phyloP scores from a whole-genome alignment of 2,113 vertebrate species.

The Sylvietta virens region DNA sequence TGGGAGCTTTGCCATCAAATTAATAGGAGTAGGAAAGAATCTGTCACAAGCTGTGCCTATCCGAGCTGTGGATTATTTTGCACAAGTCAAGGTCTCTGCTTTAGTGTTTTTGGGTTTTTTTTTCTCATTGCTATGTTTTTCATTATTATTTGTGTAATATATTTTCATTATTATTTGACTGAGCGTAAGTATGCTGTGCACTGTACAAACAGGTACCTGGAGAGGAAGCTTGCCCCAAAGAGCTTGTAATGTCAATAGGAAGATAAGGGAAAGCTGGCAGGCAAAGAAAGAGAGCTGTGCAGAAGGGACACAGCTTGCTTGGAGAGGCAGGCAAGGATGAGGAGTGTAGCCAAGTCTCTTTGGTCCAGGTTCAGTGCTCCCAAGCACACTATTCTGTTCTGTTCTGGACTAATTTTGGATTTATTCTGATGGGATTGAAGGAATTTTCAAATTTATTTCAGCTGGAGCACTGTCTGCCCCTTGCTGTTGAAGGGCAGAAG shows the following conservation, averaged over 20 bases:
- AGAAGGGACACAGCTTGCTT: neutral
- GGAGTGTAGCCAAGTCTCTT: neutral
- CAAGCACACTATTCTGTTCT: neutral
- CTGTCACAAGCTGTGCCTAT: neutral
- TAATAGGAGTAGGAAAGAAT: constrained; percentile 30
- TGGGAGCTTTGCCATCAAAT: constrained; percentile 24
- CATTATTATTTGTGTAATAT: neutral
- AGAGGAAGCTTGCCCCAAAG: neutral
- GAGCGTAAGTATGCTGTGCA: neutral
- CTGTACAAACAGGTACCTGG: neutral
- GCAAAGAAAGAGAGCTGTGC: neutral
- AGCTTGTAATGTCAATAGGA: neutral
- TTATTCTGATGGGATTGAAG: neutral
- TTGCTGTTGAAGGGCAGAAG: neutral
- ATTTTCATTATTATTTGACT: neutral
- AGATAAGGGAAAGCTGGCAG: neutral
- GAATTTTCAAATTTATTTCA: neutral
- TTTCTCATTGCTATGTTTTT: neutral
- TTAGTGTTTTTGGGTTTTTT: neutral
- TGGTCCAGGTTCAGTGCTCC: neutral
- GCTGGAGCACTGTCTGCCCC: neutral
- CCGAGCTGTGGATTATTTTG: neutral
- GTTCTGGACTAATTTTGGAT: neutral
- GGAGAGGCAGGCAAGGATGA: neutral
- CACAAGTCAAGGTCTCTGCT: neutral